Percentiles rank a stretch among this genome's conserved stretches.
These are phyloP conservation scores for Epinephelus lanceolatus DNA, from an alignment of 2,113 vertebrate genomes.

Conservation along the genomic window DNA sequence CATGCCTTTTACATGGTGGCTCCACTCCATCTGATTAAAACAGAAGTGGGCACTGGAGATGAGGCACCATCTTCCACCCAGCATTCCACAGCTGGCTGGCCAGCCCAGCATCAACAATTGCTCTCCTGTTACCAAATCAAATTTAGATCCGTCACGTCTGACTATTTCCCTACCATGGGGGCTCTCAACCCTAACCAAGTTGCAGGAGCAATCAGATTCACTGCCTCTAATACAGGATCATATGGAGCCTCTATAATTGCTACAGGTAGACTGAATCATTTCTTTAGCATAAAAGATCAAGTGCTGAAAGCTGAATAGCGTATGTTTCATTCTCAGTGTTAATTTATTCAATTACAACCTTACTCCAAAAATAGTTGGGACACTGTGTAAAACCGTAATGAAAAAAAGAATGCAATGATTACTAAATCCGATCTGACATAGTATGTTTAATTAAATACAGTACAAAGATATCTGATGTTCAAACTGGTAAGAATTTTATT, in stretches of 20 bases:
- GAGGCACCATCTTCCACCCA: slow-evolving; percentile 13
- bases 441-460: too few species aligned
- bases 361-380: too few species aligned
- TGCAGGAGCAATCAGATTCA: neutral
- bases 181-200: neutral
- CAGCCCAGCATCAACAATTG: slow-evolving; percentile 28
- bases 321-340: neutral
- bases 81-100: slow-evolving; percentile 32
- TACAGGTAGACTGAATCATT: neutral
- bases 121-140: slow-evolving; percentile 52
- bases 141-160: slow-evolving; percentile 15
- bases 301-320: neutral
- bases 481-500: too few species aligned
- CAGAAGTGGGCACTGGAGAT: neutral
- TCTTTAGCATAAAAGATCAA: neutral
- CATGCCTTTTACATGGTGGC: too few species aligned
- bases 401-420: too few species aligned
- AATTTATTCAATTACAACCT: too few species aligned
- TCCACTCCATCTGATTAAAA: slow-evolving; percentile 29
- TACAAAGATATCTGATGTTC: too few species aligned
- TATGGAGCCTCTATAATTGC: neutral
- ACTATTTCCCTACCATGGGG: slow-evolving; percentile 1
- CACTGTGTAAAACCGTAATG: too few species aligned
- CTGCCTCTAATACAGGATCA: neutral
- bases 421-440: too few species aligned